These are phyloP conservation scores for Myripristis murdjan DNA, from an alignment of 2,797 vertebrate genomes.

Conservation along the genomic window DNA sequence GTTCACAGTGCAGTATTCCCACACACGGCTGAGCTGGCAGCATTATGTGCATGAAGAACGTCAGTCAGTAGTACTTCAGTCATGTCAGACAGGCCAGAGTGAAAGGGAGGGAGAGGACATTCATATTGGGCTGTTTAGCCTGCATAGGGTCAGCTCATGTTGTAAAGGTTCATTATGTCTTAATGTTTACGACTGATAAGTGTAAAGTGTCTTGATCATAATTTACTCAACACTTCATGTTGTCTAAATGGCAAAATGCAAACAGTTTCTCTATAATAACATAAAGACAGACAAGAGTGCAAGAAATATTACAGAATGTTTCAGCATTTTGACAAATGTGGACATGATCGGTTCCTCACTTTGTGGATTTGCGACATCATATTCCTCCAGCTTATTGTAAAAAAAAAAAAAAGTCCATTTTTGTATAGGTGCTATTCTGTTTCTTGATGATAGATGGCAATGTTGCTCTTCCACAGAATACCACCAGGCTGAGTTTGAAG, in stretches of 20 bases:
- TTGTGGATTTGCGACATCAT: not conserved
- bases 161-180: no score
- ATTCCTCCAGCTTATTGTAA: not conserved
- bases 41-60: slow-evolving; percentile 30
- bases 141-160: no score
- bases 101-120: not conserved
- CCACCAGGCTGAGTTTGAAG: not conserved
- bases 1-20: slow-evolving; percentile 24
- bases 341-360: not conserved
- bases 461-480: slow-evolving; percentile 88
- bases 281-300: no score
- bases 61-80: slow-evolving; percentile 21
- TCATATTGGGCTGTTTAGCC: no score
- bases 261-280: not conserved
- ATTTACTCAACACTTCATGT: not conserved
- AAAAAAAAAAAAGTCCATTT: not conserved
- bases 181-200: not conserved
- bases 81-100: slow-evolving; percentile 18
- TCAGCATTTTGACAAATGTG: not conserved
- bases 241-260: no score
- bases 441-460: slow-evolving; percentile 91
- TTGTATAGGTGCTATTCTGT: slow-evolving; percentile 53
- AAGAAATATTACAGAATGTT: not conserved
- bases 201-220: not conserved
- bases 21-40: slow-evolving; percentile 19